Conservation (phyloP, 1,140 invertebrate species). For the Ephestia elutella region DNA sequence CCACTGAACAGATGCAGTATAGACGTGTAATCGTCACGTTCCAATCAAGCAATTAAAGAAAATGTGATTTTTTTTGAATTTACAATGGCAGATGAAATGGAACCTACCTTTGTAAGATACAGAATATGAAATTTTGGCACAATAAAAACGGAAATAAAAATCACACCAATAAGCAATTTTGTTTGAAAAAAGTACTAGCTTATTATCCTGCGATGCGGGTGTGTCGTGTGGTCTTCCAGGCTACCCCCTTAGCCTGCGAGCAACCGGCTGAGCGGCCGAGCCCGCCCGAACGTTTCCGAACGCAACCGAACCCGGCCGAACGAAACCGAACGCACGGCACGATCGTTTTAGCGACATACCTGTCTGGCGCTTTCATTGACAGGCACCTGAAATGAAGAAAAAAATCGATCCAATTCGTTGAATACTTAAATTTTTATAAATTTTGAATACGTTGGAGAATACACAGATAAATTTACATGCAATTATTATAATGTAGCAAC, state of each 20-base stretch:
- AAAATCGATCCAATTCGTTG: constrained; percentile 76
- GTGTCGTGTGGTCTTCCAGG: constrained; percentile 69
- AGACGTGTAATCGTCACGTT: constrained; percentile 29
- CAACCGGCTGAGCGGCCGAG: constrained; percentile 50
- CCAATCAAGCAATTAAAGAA: constrained; percentile 58
- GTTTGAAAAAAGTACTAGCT: constrained; percentile 61
- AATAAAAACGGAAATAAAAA: constrained; percentile 54
- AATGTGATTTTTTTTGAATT: constrained; percentile 32
- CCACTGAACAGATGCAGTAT: constrained; percentile 55
- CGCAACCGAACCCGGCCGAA: constrained; percentile 63
- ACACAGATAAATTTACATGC: constrained; percentile 75
- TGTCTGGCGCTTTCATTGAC: constrained; percentile 81
- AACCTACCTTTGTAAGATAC: constrained; percentile 37
- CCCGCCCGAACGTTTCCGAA: constrained; percentile 60
- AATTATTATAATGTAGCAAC: constrained; percentile 17
- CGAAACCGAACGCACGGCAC: constrained; percentile 62
- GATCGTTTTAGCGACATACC: constrained; percentile 74
- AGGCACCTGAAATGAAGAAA: constrained; percentile 81
- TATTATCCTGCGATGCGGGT: constrained; percentile 67
- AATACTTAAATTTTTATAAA: constrained; percentile 66
- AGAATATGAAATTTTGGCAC: constrained; percentile 44
- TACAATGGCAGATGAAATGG: constrained; percentile 49
- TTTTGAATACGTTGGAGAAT: constrained; percentile 31
- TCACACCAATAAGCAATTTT: constrained; percentile 71
- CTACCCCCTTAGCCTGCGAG: constrained; percentile 63